Evolutionary conservation across 2,113 vertebrate species (phyloP).

Genomic region (Silurus meridionalis): DNA sequence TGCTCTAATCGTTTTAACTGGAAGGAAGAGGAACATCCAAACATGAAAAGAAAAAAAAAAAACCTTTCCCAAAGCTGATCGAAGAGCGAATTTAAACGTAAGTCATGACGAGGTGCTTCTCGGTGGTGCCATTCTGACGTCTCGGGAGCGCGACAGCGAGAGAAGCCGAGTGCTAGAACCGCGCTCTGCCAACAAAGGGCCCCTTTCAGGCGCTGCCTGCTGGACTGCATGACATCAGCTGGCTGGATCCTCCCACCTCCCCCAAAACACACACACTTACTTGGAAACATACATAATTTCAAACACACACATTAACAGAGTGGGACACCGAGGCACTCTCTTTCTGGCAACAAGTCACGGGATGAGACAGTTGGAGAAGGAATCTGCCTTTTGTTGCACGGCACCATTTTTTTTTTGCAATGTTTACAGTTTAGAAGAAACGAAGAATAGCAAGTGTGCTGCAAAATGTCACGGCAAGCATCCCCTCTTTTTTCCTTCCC

Average conservation of each 20-base stretch:
- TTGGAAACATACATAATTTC: neutral
- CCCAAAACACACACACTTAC: conserved; percentile 66
- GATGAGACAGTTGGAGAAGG: conserved; percentile 20
- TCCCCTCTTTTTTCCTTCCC: neutral
- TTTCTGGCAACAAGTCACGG: conserved; percentile 7
- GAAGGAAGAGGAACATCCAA: neutral
- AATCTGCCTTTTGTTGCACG: conserved; percentile 55
- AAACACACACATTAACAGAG: conserved; percentile 23
- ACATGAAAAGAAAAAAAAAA: neutral
- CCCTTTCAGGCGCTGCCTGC: conserved; percentile 81
- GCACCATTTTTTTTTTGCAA: conserved; percentile 51
- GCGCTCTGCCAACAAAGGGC: conserved; percentile 90
- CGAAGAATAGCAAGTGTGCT: conserved; percentile 22
- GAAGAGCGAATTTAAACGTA: neutral
- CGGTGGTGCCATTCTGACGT: conserved; percentile 65
- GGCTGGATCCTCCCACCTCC: conserved; percentile 77
- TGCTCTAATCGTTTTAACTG: conserved; percentile 44
- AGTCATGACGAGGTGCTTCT: conserved; percentile 48
- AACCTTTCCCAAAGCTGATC: neutral
- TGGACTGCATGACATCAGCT: conserved; percentile 87
- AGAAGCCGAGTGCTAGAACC: conserved; percentile 74
- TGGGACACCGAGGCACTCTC: conserved; percentile 47
- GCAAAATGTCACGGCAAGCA: conserved; percentile 13
- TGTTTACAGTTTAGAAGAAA: conserved; percentile 66
- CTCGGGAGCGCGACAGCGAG: conserved; percentile 57